Evolutionary conservation across 2,888 invertebrate species (phyloP), one percentile per base, ranked within the genome.

Genomic region (Patella depressa): DNA sequence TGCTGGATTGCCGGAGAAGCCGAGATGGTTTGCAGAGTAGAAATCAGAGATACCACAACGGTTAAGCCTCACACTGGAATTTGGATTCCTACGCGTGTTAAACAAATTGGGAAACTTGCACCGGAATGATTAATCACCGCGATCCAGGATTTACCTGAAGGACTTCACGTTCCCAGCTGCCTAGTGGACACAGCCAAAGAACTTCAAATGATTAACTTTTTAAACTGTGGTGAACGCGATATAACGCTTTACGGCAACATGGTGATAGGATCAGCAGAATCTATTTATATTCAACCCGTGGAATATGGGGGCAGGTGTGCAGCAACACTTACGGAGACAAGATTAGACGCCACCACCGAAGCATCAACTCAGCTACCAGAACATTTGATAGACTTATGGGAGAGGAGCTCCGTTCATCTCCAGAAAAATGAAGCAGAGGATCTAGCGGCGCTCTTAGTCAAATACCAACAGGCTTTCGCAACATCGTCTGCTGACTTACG

Each of bases 401-500:
- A 76, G 24, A 24, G 7, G 3, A 65, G 69, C 45, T 19, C 17
- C 34, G 55, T 59, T 34, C 53, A 76, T 34, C 1, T 76, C 1
- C 57, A 54, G 17, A 29, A 5, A 24, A 45, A 72, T 34, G 29
- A 76, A 19, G 29, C 29, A 24, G n/a, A n/a, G 12, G 45, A 73
- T n/a, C n/a, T 81, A 2, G 34, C 69, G n/a, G 34, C 24, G 14
- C 72, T 81, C n/a, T 72, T 81, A 12, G 15, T 45, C 2, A 77
- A 73, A 71, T 70, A 78, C 74, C n/a, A 55, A 19, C 34, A 74
- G 24, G 75, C 78, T 65, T 81, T 81, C 72, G 73, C 81, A 19
- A 77, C 15, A n/a, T 72, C 73, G 11, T 71, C 79, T 14, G 72
- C 65, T 53, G 77, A 79, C 45, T 45, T 79, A 17, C 79, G 81